Conservation (phyloP, 2,113 vertebrate species). For the Indicator indicator region DNA sequence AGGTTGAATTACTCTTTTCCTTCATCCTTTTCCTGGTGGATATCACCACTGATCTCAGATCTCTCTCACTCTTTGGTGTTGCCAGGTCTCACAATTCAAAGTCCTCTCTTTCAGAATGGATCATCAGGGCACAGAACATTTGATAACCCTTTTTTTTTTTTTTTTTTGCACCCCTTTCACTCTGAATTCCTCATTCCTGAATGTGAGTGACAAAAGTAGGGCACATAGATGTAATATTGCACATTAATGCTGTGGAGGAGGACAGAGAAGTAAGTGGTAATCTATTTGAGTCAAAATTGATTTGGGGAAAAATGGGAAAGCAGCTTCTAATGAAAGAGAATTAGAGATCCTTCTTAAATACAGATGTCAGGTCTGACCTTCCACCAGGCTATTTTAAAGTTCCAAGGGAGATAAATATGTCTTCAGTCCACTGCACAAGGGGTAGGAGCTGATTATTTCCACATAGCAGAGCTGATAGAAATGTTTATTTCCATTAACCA, state of each 20-base stretch:
- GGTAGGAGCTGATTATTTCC: neutral
- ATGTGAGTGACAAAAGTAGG: constrained; percentile 59
- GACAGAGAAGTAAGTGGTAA: constrained; percentile 28
- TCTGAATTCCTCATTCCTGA: constrained; percentile 17
- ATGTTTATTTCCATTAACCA: neutral
- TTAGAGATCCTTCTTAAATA: constrained; percentile 41
- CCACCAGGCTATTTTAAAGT: constrained; percentile 15
- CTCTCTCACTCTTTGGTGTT: neutral
- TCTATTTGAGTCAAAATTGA: constrained; percentile 48
- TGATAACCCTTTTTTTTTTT: neutral
- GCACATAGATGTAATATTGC: constrained; percentile 7
- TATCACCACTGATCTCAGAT: neutral
- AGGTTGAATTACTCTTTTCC: neutral
- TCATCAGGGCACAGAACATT: neutral
- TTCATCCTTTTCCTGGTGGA: neutral
- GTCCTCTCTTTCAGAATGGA: neutral
- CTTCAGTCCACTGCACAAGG: neutral
- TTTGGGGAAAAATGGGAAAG: constrained; percentile 33
- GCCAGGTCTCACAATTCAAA: neutral
- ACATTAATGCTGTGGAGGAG: constrained; percentile 38
- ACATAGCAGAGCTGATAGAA: neutral
- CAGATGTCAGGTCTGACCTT: constrained; percentile 47
- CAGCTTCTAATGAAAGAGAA: constrained; percentile 42
- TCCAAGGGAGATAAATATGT: neutral
- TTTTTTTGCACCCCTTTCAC: neutral